Base-by-base conservation (phyloP, 2,888 invertebrate genomes). In the Schizotus pectinicornis region DNA sequence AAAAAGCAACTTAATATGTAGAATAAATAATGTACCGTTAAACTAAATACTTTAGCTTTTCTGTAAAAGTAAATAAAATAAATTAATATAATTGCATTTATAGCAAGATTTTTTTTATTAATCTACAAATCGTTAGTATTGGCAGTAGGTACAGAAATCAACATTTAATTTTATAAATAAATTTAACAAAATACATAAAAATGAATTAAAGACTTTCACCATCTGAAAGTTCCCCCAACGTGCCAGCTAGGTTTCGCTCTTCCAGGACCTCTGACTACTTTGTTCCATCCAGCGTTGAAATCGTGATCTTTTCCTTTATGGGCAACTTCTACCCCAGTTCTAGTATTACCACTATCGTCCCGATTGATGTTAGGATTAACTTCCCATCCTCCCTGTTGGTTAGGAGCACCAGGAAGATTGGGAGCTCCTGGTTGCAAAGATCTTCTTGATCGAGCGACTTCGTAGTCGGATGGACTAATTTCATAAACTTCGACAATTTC, bases 191-290 rank as follows among this genome's bases (percentile, higher is more conserved):
- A n/a, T n/a, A n/a, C n/a, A n/a, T n/a, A n/a, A n/a, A n/a, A 22
- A 22, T 22, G 2, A 22, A 22, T 2, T 22, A 22, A 22, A 22
- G 5, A 22, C 22, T 22, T 12, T 47, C 13, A 58, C 48, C 48
- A 62, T 35, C 56, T 48, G 46, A 48, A 50, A 9, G 54, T 57
- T 35, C 61, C 64, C 38, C 62, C 62, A 42, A 64, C 61, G 37
- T 59, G 55, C 60, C 61, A 64, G n/a, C 59, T 61, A 12, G 62
- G 62, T 39, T 61, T 58, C 1, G 59, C 54, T 51, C 53, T 64
- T 6, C 43, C 35, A 8, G 61, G 64, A 7, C 64, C 64, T 11
- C 39, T 32, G 5, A 64, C 38, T 12, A 61, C 60, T 52, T 64
- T 64, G n/a, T 39, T 43, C 62, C 62, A 62, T 45, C 56, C 59